Evolutionary conservation across 2,797 vertebrate genomes (phyloP).

Genomic region (Cynodonichthys magdalenae): DNA sequence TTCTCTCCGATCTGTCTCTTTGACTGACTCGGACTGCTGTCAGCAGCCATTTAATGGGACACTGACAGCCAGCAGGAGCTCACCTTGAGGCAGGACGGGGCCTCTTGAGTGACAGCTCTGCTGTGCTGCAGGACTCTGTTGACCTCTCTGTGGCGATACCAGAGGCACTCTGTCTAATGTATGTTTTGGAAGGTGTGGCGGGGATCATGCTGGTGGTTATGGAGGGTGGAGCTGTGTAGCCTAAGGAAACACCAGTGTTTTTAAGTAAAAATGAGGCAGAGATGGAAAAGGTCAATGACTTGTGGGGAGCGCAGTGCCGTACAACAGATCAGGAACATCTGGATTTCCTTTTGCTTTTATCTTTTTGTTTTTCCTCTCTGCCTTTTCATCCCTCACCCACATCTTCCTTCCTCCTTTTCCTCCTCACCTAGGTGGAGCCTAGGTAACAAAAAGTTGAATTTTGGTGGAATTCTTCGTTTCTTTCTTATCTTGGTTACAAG

Average conservation of each 20-base stretch:
- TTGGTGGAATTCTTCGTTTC: too few species aligned
- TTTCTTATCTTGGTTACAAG: too few species aligned
- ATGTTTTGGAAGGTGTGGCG: slow-evolving; percentile 28
- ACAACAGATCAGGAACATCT: slow-evolving; percentile 31
- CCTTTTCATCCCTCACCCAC: background rate
- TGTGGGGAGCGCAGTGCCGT: slow-evolving; percentile 12
- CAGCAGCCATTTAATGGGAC: slow-evolving; percentile 59
- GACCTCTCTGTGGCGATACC: slow-evolving; percentile 70
- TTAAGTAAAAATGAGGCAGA: slow-evolving; percentile 27
- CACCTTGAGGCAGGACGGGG: slow-evolving; percentile 75
- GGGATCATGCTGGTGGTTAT: slow-evolving; percentile 34
- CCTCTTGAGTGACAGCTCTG: slow-evolving; percentile 76
- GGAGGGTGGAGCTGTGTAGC: slow-evolving; percentile 25
- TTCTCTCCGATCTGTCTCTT: slow-evolving; percentile 29
- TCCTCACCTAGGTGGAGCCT: slow-evolving; percentile 6
- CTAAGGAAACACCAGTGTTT: slow-evolving; percentile 34
- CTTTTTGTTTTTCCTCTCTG: background rate
- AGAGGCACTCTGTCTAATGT: slow-evolving; percentile 52
- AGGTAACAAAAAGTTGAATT: too few species aligned
- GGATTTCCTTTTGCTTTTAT: background rate
- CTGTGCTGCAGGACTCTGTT: slow-evolving; percentile 61
- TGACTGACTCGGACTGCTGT: slow-evolving; percentile 55
- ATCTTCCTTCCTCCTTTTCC: slow-evolving; percentile 20
- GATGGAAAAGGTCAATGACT: slow-evolving; percentile 17
- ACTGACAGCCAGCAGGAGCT: slow-evolving; percentile 65